Base-by-base conservation (phyloP, 2,113 vertebrate genomes). In the Euleptes europaea region DNA sequence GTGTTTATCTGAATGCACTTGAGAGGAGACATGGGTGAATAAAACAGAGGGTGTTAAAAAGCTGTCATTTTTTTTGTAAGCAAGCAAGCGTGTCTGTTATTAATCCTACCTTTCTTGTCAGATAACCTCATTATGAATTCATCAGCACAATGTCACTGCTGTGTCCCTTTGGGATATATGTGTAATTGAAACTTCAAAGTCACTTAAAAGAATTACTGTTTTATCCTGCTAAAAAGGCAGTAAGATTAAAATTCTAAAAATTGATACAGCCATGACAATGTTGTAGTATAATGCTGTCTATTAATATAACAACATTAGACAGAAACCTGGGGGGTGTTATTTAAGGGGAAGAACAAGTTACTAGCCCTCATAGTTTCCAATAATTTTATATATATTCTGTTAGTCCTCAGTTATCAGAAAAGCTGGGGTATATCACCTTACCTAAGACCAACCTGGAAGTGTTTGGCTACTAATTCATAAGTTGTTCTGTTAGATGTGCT, bases 111-210 rank as follows among this genome's bases (percentile, higher is more conserved):
- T 91, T 93, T 85, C 81, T 79, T 93, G 89, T 90, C 93, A 93
- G 85, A 95, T 83, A 91, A 86, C 84, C 78, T 80, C 73, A 84
- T 91, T 88, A 91, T 94, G 92, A 94, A 94, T 94, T 93, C 90
- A 94, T 95, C 94, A 94, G 87, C 89, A 93, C 83, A 73, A 82
- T 91, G 92, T 93, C 92, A 92, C 89, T 1, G 40, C 83, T 91
- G 76, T 0, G 0, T 89, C 86, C 86, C 93, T 90, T 88, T 71
- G 79, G 90, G 91, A 87, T 88, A 79, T 72, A 88, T 88, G 88
- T 87, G 88, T 93, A 95, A 95, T 87, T 92, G 92, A 94, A 95
- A 94, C 87, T 92, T 92, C 88, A 88, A 77, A 91, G 88, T 85
- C 93, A 92, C 86, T 94, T 89, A 88, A 63, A 63, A 65, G 80